Evolutionary conservation across 2,888 invertebrate species (phyloP), one percentile per base, ranked within the genome.

Genomic region (Caenorhabditis doughertyi): DNA sequence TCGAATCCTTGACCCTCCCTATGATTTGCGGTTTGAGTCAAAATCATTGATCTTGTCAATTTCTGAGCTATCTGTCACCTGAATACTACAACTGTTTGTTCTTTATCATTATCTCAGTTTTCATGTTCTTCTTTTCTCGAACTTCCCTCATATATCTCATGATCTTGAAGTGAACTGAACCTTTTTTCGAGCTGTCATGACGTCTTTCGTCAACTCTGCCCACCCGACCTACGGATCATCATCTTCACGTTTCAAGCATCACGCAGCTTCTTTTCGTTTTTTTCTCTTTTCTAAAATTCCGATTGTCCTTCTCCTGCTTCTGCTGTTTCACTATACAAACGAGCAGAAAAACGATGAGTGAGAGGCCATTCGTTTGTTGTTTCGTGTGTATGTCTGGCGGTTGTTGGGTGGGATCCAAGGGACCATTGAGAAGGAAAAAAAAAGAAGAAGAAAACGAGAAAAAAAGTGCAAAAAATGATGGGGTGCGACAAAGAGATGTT

Each of bases 221-320:
- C 65, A 65, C 35, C 65, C 65, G 35, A 64, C 35, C 67, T 35
- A 35, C 42, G 73, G 42, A 49, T 53, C 65, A 65, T 74, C 60
- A 64, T 74, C 65, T 68, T 68, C 67, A 68, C 76, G 68, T 76
- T 76, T 76, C 76, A 76, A 76, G 76, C 76, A 76, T 76, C 76
- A 76, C 29, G 76, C 76, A 68, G 56, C 47, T 64, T 51, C 47
- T n/a, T n/a, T n/a, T 51, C 35, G 51, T 65, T 51, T 32, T 35
- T 65, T 23, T 27, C 42, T 35, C 62, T 27, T 49, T 65, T 32
- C 49, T n/a, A 47, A 76, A 76, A 60, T 74, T 74, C 65, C 74
- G 42, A 76, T 51, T 67, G 58, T 51, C 42, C 65, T 62, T 16
- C 58, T 47, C 18, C 56, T n/a, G n/a, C n/a, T n/a, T 16, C 55